Evolutionary conservation across 2,888 invertebrate species (phyloP).

Genomic region (Sarcophaga carnaria): DNA sequence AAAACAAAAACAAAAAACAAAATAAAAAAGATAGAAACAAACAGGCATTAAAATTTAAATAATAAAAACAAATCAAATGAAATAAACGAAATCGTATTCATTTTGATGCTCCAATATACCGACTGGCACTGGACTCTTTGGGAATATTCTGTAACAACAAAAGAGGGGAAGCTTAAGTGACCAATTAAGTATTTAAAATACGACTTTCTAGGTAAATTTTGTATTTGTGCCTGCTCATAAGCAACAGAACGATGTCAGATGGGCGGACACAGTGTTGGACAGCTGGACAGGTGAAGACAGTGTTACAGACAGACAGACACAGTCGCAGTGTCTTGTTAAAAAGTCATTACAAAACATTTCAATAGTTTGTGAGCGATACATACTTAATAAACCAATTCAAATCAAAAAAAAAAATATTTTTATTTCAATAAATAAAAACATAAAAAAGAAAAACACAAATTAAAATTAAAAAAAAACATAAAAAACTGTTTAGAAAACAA

Average conservation of each 20-base stretch:
- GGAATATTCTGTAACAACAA: constrained; percentile 48
- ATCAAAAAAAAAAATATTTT: too few relatives aligned
- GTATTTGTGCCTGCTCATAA: background rate
- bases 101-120: background rate
- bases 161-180: constrained; percentile 52
- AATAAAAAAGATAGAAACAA: background rate
- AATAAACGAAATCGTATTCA: constrained; percentile 34
- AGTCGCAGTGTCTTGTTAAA: constrained; percentile 34
- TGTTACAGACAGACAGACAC: background rate
- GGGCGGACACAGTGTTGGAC: background rate
- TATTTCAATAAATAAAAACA: background rate
- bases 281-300: too few relatives aligned
- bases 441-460: background rate
- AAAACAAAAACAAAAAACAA: constrained; percentile 14
- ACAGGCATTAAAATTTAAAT: constrained; percentile 11
- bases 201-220: constrained; percentile 11
- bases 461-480: constrained; percentile 36
- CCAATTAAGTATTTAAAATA: constrained; percentile 64
- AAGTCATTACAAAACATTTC: constrained; percentile 34
- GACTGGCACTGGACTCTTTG: background rate
- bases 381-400: too few relatives aligned
- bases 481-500: constrained; percentile 37
- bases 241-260: background rate
- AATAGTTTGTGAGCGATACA: constrained; percentile 18
- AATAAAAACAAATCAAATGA: constrained; percentile 12